Conservation (phyloP, 64 coral and sea anemone genomes). For the Acropora yongei region DNA sequence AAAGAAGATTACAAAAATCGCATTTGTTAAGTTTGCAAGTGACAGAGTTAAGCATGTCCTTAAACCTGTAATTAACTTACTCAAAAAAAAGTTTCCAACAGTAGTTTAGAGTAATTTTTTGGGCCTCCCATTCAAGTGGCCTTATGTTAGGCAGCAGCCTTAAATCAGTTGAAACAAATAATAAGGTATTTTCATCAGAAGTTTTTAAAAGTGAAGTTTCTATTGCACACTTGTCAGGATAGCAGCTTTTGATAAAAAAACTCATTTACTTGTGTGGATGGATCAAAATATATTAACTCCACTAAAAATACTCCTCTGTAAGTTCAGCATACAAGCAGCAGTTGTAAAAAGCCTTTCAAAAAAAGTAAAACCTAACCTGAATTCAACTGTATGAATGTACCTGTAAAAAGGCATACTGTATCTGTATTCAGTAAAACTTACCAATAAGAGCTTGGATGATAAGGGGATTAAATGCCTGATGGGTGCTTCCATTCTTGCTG, state of each 20-base stretch:
- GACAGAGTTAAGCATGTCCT: conserved; percentile 16
- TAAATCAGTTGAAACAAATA: not conserved
- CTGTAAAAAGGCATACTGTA: conserved; percentile 13
- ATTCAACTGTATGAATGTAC: conserved; percentile 16
- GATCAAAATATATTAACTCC: conserved; percentile 4
- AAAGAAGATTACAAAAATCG: conserved; percentile 15
- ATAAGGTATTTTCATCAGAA: not conserved
- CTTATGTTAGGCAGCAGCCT: conserved; percentile 9
- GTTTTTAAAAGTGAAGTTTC: conserved; percentile 6
- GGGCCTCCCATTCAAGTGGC: conserved; percentile 9
- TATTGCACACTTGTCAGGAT: not conserved
- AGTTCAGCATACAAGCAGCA: not conserved
- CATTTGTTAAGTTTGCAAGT: conserved; percentile 14
- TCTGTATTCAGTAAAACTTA: conserved; percentile 35
- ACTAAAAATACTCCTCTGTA: conserved; percentile 5
- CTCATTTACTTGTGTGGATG: not conserved
- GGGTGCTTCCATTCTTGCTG: conserved; percentile 34
- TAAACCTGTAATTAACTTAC: not conserved
- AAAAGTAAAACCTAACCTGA: not conserved
- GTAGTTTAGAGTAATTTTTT: conserved; percentile 3
- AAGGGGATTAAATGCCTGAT: conserved; percentile 23
- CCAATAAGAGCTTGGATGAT: conserved; percentile 53
- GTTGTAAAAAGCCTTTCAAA: not conserved
- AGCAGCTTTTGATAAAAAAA: conserved; percentile 18
- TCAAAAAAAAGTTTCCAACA: conserved; percentile 1